Base-by-base conservation (phyloP, 2,888 invertebrate genomes). In the Acleris literana region DNA sequence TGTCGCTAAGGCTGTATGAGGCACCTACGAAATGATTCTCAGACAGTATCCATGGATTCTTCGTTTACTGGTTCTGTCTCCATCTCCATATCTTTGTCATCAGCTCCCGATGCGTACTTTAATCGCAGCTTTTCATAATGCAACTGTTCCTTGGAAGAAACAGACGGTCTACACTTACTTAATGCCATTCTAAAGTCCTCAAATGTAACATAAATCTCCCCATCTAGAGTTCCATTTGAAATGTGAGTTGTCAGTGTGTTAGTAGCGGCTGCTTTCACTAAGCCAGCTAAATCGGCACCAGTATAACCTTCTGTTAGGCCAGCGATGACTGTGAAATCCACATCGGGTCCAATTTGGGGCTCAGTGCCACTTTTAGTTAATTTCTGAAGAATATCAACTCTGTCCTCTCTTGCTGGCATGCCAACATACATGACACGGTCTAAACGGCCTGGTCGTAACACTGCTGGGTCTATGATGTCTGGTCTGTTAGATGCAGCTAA, bases 401-500 rank as follows among this genome's bases (percentile, higher is more conserved):
- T 94, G 80, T 98, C 99, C 13, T 93, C 87, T 3, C 94, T 87
- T 3, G 94, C 94, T 0, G 99, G 99, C 79, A 99, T 93, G 1
- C 97, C 98, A 2, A 99, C 97, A 81, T 97, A 98, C 68, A 99
- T 93, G 64, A 97, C 95, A 82, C 97, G 97, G 81, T 98, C 98
- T 68, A 99, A 93, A 72, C 99, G 94, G 0, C 99, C 99, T 0
- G 94, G 94, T 77, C 98, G 93, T 69, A 99, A 87, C 48, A 99
- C 96, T 0, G 99, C 99, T 3, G 98, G 97, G 88, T 99, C 99
- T 64, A 99, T 96, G 22, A 99, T 98, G 79, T 99, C 99, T 0
- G 99, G 98, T 74, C 99, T 94, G 92, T 99, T 99, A 29, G 98
- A 98, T 0, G 99, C 99, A 0, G 98, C 99, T 90, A 99, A 95